Conservation (phyloP, 2,888 invertebrate species). For the Thumatha senex region DNA sequence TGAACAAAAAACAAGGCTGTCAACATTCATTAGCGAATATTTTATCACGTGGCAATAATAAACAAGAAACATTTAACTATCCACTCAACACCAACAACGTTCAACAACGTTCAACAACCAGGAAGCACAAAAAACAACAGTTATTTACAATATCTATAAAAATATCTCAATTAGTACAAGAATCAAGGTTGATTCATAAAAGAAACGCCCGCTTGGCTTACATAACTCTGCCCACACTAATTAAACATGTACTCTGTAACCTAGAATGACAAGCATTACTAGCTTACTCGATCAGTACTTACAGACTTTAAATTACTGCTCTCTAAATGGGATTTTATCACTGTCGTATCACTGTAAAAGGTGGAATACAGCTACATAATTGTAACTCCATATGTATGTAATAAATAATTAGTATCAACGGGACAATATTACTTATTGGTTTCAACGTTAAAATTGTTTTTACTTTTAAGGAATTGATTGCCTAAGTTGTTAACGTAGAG, state of each 20-base stretch:
- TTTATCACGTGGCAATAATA: not conserved
- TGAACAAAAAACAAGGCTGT: not conserved
- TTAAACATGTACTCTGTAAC: slow-evolving; percentile 60
- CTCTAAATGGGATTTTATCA: slow-evolving; percentile 55
- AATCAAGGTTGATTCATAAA: slow-evolving; percentile 72
- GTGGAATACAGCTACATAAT: slow-evolving; percentile 53
- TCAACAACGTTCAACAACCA: slow-evolving; percentile 14
- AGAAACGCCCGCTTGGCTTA: slow-evolving; percentile 57
- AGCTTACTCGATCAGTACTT: slow-evolving; percentile 48
- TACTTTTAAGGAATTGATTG: slow-evolving; percentile 21
- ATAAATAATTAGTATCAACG: slow-evolving; percentile 46
- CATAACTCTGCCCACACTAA: slow-evolving; percentile 71
- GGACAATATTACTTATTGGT: slow-evolving; percentile 28
- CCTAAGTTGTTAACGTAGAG: slow-evolving; percentile 7
- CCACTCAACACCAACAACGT: slow-evolving; percentile 6
- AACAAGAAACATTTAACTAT: slow-evolving; percentile 1
- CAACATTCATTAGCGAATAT: not conserved
- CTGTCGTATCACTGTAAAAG: slow-evolving; percentile 61
- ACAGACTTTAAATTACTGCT: slow-evolving; percentile 45
- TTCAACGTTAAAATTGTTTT: slow-evolving; percentile 18
- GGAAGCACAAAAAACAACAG: slow-evolving; percentile 40
- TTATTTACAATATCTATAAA: slow-evolving; percentile 54
- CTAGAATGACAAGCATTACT: slow-evolving; percentile 65
- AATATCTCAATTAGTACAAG: slow-evolving; percentile 71
- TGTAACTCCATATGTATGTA: slow-evolving; percentile 47